Percentiles rank a stretch among this genome's conserved stretches.
Evolutionary conservation across 1,140 invertebrate species (phyloP).

Genomic region (Capitella teleta): DNA sequence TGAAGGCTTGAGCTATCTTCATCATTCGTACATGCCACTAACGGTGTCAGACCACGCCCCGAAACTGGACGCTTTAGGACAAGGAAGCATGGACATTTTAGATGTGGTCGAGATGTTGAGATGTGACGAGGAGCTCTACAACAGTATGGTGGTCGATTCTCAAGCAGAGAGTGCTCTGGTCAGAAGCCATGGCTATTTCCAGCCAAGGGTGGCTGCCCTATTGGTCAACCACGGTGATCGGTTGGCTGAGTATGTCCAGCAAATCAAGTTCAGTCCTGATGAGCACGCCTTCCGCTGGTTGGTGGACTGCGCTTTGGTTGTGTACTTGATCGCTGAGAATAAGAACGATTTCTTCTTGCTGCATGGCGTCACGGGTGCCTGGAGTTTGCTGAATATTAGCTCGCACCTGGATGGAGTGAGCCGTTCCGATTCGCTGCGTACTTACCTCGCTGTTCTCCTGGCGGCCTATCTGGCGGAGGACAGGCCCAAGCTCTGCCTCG

Average conservation of each 20-base stretch:
- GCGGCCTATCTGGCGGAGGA: too few species aligned
- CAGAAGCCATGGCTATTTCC: neutral
- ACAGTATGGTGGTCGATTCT: slow-evolving; percentile 1
- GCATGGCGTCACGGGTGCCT: slow-evolving; percentile 8
- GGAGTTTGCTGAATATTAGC: too few species aligned
- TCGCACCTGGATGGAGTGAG: too few species aligned
- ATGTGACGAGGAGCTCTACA: neutral
- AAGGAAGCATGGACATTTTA: neutral
- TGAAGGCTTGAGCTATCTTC: slow-evolving; percentile 7
- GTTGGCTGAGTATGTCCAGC: neutral
- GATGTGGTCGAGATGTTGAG: slow-evolving; percentile 1
- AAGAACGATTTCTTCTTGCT: slow-evolving; percentile 9
- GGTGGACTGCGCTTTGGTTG: neutral
- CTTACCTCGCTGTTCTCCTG: too few species aligned
- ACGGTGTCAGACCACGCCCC: neutral
- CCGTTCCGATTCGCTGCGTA: too few species aligned
- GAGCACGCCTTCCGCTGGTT: neutral
- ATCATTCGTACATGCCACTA: slow-evolving; percentile 3
- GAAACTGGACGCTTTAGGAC: neutral
- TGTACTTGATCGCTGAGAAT: neutral
- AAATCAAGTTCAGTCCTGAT: neutral
- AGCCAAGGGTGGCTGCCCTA: neutral
- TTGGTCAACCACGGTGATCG: neutral
- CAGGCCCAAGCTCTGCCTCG: too few species aligned
- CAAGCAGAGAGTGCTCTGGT: neutral